A percentile compares a stretch with the other conserved stretches of the same genome.
Evolutionary conservation across 37 sponge, comb jelly and placozoan genomes (phyloP).

Genomic region (Axinella damicornis): DNA sequence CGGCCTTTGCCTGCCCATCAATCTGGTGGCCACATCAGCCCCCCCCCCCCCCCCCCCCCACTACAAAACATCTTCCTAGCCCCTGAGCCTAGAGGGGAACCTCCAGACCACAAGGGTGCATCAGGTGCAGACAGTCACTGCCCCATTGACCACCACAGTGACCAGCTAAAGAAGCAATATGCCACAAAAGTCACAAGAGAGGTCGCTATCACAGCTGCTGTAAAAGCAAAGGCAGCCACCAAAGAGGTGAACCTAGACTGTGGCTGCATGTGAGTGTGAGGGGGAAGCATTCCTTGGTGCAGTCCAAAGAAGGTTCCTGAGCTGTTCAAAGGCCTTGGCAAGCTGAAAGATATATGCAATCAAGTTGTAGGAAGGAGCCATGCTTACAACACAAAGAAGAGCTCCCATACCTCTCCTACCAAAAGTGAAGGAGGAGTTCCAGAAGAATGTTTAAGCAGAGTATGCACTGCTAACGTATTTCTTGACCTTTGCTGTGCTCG

Average conservation of each 20-base stretch:
- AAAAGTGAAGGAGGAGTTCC: conserved; percentile 51
- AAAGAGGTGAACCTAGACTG: neutral
- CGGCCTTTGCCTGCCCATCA: neutral
- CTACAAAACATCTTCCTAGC: no score
- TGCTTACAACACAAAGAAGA: conserved; percentile 38
- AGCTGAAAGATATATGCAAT: conserved; percentile 27
- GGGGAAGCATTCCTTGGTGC: conserved; percentile 2
- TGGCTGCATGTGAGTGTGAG: neutral
- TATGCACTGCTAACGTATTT: no score
- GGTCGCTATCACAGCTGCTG: neutral
- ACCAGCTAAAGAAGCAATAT: conserved; percentile 26
- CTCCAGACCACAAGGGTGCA: neutral
- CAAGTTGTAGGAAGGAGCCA: conserved; percentile 19
- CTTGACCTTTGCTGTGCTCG: no score
- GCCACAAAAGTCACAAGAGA: conserved; percentile 10
- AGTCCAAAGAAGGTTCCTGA: conserved; percentile 9
- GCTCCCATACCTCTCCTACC: conserved; percentile 41
- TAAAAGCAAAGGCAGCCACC: neutral
- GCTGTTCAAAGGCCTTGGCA: conserved; percentile 43
- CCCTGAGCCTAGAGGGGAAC: no score
- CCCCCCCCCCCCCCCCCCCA: no score
- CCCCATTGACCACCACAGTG: conserved; percentile 14
- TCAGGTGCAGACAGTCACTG: conserved; percentile 19
- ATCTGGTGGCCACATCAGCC: no score
- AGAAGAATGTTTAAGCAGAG: conserved; percentile 19